Percentiles rank a stretch among this genome's conserved stretches.
These are phyloP conservation scores for Phodopus roborovskii DNA, from an alignment of 2,113 vertebrate species.

Conservation along the genomic window DNA sequence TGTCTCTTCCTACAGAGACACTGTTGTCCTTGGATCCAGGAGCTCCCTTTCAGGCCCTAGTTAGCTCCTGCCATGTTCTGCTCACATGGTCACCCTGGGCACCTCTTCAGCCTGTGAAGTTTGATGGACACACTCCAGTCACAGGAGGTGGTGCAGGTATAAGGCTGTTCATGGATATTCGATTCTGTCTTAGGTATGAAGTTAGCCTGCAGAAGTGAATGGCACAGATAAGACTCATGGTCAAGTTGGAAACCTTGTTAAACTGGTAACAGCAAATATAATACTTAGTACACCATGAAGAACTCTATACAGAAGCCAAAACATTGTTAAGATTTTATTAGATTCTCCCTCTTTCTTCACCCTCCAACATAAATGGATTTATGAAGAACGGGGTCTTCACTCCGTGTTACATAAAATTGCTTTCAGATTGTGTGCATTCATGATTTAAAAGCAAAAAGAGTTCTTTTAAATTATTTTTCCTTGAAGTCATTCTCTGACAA, in stretches of 20 bases:
- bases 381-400: neutral
- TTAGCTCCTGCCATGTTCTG: neutral
- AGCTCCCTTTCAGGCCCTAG: too few species aligned
- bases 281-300: neutral
- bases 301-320: neutral
- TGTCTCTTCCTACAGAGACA: neutral
- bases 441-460: slow-evolving; percentile 36
- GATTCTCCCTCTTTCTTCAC: neutral
- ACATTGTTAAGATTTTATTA: neutral
- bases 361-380: neutral
- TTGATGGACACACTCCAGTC: neutral
- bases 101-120: neutral
- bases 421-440: neutral
- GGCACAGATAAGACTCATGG: neutral
- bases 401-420: neutral
- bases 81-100: neutral
- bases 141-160: neutral
- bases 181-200: neutral
- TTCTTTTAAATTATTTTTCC: neutral
- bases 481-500: neutral
- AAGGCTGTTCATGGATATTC: neutral
- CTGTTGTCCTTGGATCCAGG: too few species aligned
- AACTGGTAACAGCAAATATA: neutral
- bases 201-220: neutral
- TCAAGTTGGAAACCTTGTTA: neutral